These are phyloP conservation scores for Apis mellifera DNA, from an alignment of 1,140 invertebrate genomes.

Conservation along the genomic window DNA sequence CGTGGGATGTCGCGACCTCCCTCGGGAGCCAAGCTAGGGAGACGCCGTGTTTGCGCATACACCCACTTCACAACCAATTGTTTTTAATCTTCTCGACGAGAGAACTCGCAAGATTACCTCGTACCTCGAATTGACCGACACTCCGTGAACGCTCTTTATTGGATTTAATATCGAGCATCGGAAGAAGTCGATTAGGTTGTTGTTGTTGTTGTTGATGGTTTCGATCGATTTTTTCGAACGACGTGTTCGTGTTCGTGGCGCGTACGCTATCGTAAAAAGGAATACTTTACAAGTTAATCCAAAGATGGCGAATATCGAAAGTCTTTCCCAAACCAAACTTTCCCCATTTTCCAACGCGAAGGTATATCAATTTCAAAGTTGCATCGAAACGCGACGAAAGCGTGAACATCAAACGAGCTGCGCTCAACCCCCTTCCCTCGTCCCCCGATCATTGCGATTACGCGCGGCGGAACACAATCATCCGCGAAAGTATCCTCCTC, in stretches of 20 bases:
- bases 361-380: slow-evolving; percentile 10
- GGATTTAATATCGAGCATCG: slow-evolving; percentile 11
- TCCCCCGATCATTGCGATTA: neutral
- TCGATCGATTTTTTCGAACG: neutral
- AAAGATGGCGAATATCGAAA: neutral
- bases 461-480: slow-evolving; percentile 17
- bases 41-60: slow-evolving; percentile 29
- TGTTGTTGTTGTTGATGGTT: too few relatives aligned
- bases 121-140: neutral
- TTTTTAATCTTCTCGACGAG: slow-evolving; percentile 42
- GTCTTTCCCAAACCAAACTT: neutral
- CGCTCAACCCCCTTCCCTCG: neutral
- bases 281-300: neutral
- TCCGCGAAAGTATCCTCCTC: slow-evolving; percentile 17
- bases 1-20: slow-evolving; percentile 45
- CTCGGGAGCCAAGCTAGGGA: slow-evolving; percentile 17
- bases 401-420: neutral
- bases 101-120: slow-evolving; percentile 30
- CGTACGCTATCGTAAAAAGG: too few relatives aligned
- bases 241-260: neutral
- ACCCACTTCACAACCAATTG: slow-evolving; percentile 46
- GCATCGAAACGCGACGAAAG: neutral
- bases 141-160: slow-evolving; percentile 3
- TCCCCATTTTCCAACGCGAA: neutral
- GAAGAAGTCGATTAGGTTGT: neutral